Base-by-base conservation (phyloP, 2,888 invertebrate species). In the Ectemnius continuus region DNA sequence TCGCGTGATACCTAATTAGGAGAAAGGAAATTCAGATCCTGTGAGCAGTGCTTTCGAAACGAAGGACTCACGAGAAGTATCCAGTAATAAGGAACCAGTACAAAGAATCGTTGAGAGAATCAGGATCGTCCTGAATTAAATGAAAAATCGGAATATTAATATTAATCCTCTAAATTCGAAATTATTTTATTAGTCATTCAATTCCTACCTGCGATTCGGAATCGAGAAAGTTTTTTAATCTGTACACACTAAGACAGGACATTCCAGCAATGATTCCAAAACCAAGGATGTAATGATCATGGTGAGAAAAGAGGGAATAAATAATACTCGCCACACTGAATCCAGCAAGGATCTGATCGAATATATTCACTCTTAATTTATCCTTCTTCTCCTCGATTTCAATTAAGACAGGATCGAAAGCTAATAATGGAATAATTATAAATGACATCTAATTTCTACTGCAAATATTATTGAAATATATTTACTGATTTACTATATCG, bases 321-420 rank as follows among this genome's bases (percentile, higher is more conserved):
- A 81, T 72, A 46, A 87, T 48, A 62, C 75, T 75, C 20, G 78
- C 75, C 45, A 76, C 61, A 45, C 85, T 74, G 1, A 72, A 14
- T 14, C 74, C 80, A 1, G 70, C 69, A 4, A 84, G 78, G 16
- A 79, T 36, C 67, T 82, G 70, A 46, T 80, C 67, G 0, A 70
- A 23, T 14, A 36, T 16, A 56, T 79, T 79, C 2, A 60, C 8
- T 26, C 36, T 67, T 4, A 3, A 48, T 59, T 60, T 72, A 47
- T 60, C 70, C 58, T 56, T 68, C 26, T 70, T 26, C 5, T 79
- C 76, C 61, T 86, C 85, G 11, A 82, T 57, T 14, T 78, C 76
- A 5, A 87, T 85, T 28, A 76, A 36, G 23, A 77, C 58, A 4
- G 86, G 85, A 73, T 87, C 81, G n/a, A 86, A 75, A 11, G 83